Evolutionary conservation across 2,888 invertebrate species (phyloP).

Genomic region (Graphium colonna): DNA sequence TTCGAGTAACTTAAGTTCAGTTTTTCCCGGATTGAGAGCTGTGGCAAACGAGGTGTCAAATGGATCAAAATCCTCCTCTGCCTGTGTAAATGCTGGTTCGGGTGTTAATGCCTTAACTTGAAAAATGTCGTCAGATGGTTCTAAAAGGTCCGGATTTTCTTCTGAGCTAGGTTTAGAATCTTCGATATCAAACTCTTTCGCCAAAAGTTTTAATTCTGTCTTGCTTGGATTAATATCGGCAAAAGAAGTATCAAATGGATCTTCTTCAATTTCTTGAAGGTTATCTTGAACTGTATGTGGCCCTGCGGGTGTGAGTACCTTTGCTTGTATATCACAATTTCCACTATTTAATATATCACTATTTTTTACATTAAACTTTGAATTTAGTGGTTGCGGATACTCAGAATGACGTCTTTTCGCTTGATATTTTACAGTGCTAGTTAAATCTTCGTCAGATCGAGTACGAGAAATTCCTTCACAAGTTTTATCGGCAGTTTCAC

Average conservation of each 20-base stretch:
- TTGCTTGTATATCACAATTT: constrained; percentile 64
- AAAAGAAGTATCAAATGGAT: constrained; percentile 94
- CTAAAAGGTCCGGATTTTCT: constrained; percentile 67
- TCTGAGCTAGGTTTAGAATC: constrained; percentile 46
- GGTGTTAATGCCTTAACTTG: constrained; percentile 87
- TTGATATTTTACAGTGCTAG: constrained; percentile 67
- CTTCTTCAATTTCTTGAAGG: constrained; percentile 70
- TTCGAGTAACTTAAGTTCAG: constrained; percentile 88
- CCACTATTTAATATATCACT: constrained; percentile 59
- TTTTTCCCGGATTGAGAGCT: constrained; percentile 86
- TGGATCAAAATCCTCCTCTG: constrained; percentile 83
- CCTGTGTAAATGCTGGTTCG: constrained; percentile 60
- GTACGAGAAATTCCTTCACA: constrained; percentile 77
- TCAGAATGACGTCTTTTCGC: constrained; percentile 76
- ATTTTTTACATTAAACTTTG: constrained; percentile 45
- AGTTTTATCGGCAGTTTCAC: constrained; percentile 85
- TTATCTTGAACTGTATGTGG: constrained; percentile 60
- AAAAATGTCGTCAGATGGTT: constrained; percentile 78
- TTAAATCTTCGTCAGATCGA: constrained; percentile 83
- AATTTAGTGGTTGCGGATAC: constrained; percentile 47
- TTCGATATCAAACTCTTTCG: constrained; percentile 85
- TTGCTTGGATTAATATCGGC: constrained; percentile 89
- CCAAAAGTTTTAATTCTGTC: constrained; percentile 88
- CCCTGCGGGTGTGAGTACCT: constrained; percentile 82
- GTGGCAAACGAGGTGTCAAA: constrained; percentile 91